Evolutionary conservation across 2,888 invertebrate species (phyloP), one percentile per base, ranked within the genome.

Genomic region (Archips xylosteana): DNA sequence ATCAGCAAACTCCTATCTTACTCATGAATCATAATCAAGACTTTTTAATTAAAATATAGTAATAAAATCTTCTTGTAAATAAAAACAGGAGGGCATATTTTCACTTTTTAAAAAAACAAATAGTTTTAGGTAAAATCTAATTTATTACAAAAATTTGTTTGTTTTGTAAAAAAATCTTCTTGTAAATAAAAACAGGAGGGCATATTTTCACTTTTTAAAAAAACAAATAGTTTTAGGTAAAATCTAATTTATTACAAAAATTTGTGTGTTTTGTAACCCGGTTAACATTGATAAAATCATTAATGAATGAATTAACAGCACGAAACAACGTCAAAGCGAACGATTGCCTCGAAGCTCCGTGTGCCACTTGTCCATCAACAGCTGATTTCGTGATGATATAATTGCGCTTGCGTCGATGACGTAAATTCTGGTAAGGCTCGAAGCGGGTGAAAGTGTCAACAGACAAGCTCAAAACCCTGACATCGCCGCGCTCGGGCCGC

Each of bases 321-420:
- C 65, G 65, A 62, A 49, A 51, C 49, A 66, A 61, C 76, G 23
- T 65, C 64, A 75, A 71, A 74, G 63, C 69, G 68, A 70, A 34
- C 59, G 47, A 65, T 71, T 49, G 69, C 79, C 79, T 79, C 80
- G 78, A 84, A 82, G 82, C 81, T 82, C 83, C 82, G 80, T 85
- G 86, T 86, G 85, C 87, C 81, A 88, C 84, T 88, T 87, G 86
- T 78, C 80, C 78, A 82, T 81, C 88, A 87, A 87, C 88, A 87
- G 87, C 87, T 89, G 87, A 89, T 90, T 89, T 88, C 87, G 83
- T 85, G 87, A 89, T 92, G 90, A 90, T 89, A 91, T 90, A 92
- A 92, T 91, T 90, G 88, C 82, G 80, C 78, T 75, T 81, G 78
- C 80, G 78, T 76, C 75, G 83, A 76, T 91, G 91, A 92, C 90